Percentiles rank a stretch among this genome's conserved stretches.
Conservation (phyloP, 2,113 vertebrate genomes). For the Cryptotis parvus region DNA sequence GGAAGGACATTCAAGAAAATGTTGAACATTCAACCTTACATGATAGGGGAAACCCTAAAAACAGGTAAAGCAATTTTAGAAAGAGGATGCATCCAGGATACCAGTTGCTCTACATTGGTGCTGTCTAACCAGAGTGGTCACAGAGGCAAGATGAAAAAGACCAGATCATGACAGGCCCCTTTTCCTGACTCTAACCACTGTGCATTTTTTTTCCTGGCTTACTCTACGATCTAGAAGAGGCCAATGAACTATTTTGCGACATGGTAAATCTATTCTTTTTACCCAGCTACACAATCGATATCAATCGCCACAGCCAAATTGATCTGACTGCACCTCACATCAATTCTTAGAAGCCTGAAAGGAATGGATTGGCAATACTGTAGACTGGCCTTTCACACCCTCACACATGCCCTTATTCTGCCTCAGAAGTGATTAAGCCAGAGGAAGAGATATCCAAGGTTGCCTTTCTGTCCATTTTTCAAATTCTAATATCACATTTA, state of each 20-base stretch:
- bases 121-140: neutral
- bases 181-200: constrained; percentile 24
- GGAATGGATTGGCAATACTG: constrained; percentile 58
- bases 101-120: neutral
- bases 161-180: neutral
- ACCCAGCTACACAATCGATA: constrained; percentile 66
- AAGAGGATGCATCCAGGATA: neutral
- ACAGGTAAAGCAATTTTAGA: neutral
- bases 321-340: constrained; percentile 67
- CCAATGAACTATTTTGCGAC: constrained; percentile 61
- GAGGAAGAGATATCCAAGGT: constrained; percentile 43
- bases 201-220: constrained; percentile 5
- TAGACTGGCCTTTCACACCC: constrained; percentile 48
- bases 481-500: neutral
- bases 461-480: neutral
- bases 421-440: constrained; percentile 48
- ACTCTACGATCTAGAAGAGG: constrained; percentile 56
- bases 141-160: neutral
- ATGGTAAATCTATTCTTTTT: constrained; percentile 68
- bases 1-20: neutral
- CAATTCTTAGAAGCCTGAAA: constrained; percentile 71
- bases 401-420: constrained; percentile 28
- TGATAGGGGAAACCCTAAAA: neutral
- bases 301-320: constrained; percentile 72
- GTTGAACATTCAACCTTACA: neutral